Percentiles rank a stretch among this genome's conserved stretches.
Evolutionary conservation across 1,140 invertebrate genomes (phyloP).

Genomic region (Phortica variegata): DNA sequence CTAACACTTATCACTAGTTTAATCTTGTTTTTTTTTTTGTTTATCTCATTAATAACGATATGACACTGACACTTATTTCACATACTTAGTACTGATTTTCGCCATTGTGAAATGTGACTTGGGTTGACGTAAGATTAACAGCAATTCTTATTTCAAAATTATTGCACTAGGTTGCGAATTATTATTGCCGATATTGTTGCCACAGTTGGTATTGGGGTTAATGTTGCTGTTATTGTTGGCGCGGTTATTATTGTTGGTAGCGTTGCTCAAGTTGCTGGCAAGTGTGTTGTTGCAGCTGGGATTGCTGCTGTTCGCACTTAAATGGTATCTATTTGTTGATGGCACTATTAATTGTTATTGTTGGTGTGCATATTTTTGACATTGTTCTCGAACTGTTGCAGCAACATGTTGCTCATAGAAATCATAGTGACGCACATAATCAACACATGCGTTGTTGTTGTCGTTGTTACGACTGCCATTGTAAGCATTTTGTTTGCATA

Average conservation of each 20-base stretch:
- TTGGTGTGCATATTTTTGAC: not conserved
- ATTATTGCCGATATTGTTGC: constrained; percentile 1
- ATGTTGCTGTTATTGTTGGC: constrained; percentile 10
- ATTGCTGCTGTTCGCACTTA: not conserved
- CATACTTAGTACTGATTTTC: not conserved
- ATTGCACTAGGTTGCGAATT: constrained; percentile 42
- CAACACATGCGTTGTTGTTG: constrained; percentile 14
- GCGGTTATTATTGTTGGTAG: constrained; percentile 9
- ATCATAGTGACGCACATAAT: constrained; percentile 24
- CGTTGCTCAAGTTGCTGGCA: constrained; percentile 3
- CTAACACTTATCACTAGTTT: too few species aligned
- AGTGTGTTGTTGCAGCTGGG: not conserved
- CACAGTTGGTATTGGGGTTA: not conserved
- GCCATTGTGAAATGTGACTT: not conserved
- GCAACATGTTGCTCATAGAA: constrained; percentile 38
- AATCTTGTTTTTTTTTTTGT: too few species aligned
- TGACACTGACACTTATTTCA: constrained; percentile 48
- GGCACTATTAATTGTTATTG: constrained; percentile 11
- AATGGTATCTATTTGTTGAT: not conserved
- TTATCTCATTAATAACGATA: too few species aligned
- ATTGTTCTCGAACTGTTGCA: constrained; percentile 30
- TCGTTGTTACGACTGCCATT: too few species aligned
- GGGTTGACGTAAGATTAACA: too few species aligned
- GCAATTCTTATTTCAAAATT: constrained; percentile 12
- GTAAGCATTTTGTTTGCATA: constrained; percentile 40